Percentiles rank a stretch among this genome's conserved stretches.
These are phyloP conservation scores for Artemia sinica DNA, from an alignment of 2,888 invertebrate genomes.

Conservation along the genomic window DNA sequence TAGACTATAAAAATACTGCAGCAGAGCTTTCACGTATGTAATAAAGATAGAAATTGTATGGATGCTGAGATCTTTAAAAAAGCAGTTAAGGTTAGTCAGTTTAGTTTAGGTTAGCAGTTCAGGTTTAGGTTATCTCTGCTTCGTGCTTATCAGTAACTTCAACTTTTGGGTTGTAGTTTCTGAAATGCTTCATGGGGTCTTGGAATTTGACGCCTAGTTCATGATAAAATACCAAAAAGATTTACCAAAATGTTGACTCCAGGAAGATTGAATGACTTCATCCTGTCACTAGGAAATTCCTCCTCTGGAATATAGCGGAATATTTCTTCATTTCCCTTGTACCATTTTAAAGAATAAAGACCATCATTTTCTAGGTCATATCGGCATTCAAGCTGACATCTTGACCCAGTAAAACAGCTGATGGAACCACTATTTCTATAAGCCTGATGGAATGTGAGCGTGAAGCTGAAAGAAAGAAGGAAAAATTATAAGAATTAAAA, in stretches of 20 bases:
- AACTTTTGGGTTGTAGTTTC: no score
- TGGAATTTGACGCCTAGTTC: no score
- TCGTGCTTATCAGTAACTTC: no score
- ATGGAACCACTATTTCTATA: background rate
- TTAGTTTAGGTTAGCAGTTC: no score
- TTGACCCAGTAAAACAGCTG: constrained; percentile 9
- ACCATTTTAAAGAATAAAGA: constrained; percentile 8
- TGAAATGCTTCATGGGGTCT: no score
- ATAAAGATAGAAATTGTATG: no score
- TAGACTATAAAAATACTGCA: no score
- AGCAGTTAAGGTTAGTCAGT: no score
- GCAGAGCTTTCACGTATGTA: no score
- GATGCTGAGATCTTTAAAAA: no score
- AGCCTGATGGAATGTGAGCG: background rate
- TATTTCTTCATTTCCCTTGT: constrained; percentile 10
- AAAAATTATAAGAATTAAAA: no score
- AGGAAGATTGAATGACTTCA: constrained; percentile 7
- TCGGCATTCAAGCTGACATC: background rate
- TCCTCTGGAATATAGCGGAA: constrained; percentile 10
- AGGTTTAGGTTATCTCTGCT: no score
- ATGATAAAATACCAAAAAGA: background rate
- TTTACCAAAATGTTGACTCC: constrained; percentile 7
- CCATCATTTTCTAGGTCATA: constrained; percentile 6
- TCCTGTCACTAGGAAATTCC: background rate
- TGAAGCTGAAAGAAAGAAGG: background rate